phyloP scores from a whole-genome alignment of 2,113 vertebrate species.

The Danionella cerebrum region DNA sequence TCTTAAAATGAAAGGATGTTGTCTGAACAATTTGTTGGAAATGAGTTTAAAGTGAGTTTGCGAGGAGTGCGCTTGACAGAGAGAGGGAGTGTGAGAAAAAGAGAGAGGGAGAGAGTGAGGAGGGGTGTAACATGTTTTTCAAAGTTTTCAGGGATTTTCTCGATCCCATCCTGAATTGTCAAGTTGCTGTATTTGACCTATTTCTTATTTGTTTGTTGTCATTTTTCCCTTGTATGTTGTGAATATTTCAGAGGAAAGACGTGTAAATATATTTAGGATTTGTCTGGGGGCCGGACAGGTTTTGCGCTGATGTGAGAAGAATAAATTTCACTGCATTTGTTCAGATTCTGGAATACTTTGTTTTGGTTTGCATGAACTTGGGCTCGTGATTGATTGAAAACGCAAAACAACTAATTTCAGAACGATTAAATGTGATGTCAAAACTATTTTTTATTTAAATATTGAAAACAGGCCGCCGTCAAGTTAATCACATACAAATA shows the following conservation, averaged over 20 bases:
- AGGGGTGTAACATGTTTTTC: conserved; percentile 33
- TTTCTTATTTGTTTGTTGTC: conserved; percentile 73
- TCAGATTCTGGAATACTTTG: conserved; percentile 39
- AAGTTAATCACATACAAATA: too few relatives aligned
- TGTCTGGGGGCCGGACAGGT: conserved; percentile 50
- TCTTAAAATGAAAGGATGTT: conserved; percentile 31
- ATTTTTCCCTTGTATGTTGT: conserved; percentile 84
- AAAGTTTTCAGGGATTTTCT: conserved; percentile 68
- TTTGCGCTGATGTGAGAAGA: conserved; percentile 66
- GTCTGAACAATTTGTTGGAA: conserved; percentile 49
- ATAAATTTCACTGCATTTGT: conserved; percentile 66
- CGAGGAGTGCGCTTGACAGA: not conserved
- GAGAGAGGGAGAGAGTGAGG: conserved; percentile 3
- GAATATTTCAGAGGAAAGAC: conserved; percentile 70
- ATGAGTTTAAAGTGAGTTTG: not conserved
- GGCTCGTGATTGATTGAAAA: not conserved
- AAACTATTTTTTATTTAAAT: not conserved
- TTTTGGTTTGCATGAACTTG: conserved; percentile 28
- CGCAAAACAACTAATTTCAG: not conserved
- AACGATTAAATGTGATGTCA: not conserved
- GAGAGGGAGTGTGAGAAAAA: not conserved
- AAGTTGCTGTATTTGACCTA: conserved; percentile 68
- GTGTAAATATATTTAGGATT: conserved; percentile 78
- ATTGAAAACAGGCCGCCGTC: too few relatives aligned
- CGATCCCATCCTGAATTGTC: conserved; percentile 69